phyloP scores from a whole-genome alignment of 2,113 vertebrate genomes.

The Symphodus melops region DNA sequence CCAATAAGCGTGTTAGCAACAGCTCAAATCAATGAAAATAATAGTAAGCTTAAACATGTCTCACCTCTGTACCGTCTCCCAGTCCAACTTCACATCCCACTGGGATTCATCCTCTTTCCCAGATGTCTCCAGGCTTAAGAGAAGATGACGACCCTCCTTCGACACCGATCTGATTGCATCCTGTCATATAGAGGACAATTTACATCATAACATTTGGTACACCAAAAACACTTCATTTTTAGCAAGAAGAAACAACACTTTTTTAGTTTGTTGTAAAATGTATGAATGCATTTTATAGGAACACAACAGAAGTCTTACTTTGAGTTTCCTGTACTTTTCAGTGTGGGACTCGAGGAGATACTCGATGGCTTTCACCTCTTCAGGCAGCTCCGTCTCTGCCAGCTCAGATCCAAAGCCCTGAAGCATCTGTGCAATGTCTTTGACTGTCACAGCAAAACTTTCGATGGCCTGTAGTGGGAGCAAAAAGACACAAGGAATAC shows the following conservation, averaged over 20 bases:
- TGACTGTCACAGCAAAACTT: constrained; percentile 95
- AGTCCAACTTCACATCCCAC: constrained; percentile 87
- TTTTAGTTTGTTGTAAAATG: not conserved
- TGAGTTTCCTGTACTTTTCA: constrained; percentile 91
- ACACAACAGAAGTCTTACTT: constrained; percentile 79
- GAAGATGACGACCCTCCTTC: constrained; percentile 90
- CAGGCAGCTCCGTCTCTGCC: constrained; percentile 89
- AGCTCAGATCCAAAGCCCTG: constrained; percentile 94
- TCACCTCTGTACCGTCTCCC: constrained; percentile 94
- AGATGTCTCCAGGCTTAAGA: constrained; percentile 88
- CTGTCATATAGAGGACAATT: constrained; percentile 69
- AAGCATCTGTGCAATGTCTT: constrained; percentile 96
- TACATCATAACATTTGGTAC: not conserved
- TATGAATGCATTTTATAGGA: not conserved
- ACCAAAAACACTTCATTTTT: not conserved
- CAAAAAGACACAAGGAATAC: constrained; percentile 14
- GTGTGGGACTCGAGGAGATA: constrained; percentile 87
- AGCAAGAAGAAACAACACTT: too few relatives aligned
- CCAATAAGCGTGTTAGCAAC: not conserved
- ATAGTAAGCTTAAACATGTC: not conserved
- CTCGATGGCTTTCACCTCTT: constrained; percentile 87
- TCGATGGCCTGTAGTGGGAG: constrained; percentile 90
- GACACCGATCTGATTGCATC: constrained; percentile 91
- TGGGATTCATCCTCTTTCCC: constrained; percentile 72
- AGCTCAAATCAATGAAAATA: not conserved